Evolutionary conservation across 2,888 invertebrate species (phyloP).

Genomic region (Hedya salicella): DNA sequence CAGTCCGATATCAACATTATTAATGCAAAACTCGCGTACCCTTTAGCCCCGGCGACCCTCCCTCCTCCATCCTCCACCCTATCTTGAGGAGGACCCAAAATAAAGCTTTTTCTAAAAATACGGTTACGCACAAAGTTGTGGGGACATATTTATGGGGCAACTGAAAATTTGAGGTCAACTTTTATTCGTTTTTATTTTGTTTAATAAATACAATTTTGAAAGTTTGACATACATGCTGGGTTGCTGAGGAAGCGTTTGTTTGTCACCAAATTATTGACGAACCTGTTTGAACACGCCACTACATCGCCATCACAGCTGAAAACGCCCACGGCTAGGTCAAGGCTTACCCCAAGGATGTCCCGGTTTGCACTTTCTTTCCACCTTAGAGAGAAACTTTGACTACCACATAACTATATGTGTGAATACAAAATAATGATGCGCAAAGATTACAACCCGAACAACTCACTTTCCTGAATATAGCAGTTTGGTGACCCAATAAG

Average conservation of each 20-base stretch:
- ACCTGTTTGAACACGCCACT: no score
- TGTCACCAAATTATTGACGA: neutral
- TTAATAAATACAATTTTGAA: constrained; percentile 5
- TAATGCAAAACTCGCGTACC: constrained; percentile 78
- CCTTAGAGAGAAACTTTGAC: neutral
- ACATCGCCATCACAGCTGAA: no score
- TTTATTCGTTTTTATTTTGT: constrained; percentile 23
- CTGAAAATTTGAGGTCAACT: constrained; percentile 19
- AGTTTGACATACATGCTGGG: neutral
- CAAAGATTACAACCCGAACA: neutral
- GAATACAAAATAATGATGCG: neutral
- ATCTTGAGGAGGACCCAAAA: constrained; percentile 63
- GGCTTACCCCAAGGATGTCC: no score
- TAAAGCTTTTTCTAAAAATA: constrained; percentile 51
- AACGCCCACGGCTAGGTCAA: no score
- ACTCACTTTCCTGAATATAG: neutral
- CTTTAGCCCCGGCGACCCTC: constrained; percentile 54
- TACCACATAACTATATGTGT: neutral
- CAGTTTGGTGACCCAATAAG: neutral
- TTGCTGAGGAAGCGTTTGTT: neutral
- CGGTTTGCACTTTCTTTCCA: no score
- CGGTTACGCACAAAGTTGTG: constrained; percentile 51
- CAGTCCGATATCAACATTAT: constrained; percentile 82
- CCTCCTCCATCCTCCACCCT: constrained; percentile 47
- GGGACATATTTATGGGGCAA: constrained; percentile 34